Percentiles rank a stretch among this genome's conserved stretches.
phyloP scores from a whole-genome alignment of 1,140 invertebrate species.

The Monomorium pharaonis region DNA sequence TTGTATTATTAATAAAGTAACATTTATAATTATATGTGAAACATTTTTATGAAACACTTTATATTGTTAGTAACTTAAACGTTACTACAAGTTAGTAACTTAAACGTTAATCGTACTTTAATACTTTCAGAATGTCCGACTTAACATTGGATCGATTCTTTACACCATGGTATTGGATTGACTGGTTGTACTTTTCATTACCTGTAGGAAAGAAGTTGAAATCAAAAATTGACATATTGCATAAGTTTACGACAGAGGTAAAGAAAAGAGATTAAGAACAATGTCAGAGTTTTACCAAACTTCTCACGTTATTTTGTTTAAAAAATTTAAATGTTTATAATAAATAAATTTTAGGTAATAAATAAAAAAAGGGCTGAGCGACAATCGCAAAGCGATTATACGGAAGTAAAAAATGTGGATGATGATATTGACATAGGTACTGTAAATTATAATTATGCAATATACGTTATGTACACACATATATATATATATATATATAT shows the following conservation, averaged over 20 bases:
- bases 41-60: too few species aligned
- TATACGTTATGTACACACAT: background rate
- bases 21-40: too few species aligned
- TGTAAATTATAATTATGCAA: background rate
- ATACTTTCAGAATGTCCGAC: background rate
- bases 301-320: background rate
- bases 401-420: background rate
- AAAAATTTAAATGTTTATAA: background rate
- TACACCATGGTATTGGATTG: constrained; percentile 49
- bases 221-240: constrained; percentile 84
- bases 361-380: constrained; percentile 26
- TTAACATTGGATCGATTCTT: constrained; percentile 31
- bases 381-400: background rate
- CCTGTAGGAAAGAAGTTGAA: constrained; percentile 82
- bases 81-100: background rate
- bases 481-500: too few species aligned
- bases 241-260: constrained; percentile 86
- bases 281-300: background rate
- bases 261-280: background rate
- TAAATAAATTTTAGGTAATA: constrained; percentile 49
- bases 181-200: constrained; percentile 57
- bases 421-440: constrained; percentile 20
- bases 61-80: too few species aligned
- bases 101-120: constrained; percentile 13
- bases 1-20: background rate